Evolutionary conservation across 2,888 invertebrate genomes (phyloP).

Genomic region (Chalcosyrphus nemorum): DNA sequence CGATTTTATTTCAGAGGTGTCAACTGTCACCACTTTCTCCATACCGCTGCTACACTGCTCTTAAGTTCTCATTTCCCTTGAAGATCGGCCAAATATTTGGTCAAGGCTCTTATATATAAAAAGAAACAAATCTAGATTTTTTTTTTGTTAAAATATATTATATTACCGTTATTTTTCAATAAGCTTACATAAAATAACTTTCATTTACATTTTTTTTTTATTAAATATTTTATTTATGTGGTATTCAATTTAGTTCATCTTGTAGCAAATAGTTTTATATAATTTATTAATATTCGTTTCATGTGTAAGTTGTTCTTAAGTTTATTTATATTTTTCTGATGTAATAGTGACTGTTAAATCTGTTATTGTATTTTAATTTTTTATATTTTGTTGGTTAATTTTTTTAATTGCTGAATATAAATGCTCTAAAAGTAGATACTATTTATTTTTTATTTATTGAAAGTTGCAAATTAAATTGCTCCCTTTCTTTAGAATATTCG

Average conservation of each 20-base stretch:
- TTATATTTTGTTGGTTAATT: background rate
- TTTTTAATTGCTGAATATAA: slow-evolving; percentile 13
- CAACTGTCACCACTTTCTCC: too few species aligned
- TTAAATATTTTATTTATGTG: background rate
- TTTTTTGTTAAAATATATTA: slow-evolving; percentile 58
- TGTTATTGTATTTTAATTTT: background rate
- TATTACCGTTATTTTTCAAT: slow-evolving; percentile 45
- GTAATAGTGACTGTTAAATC: slow-evolving; percentile 36
- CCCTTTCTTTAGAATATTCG: slow-evolving; percentile 47
- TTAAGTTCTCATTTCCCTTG: too few species aligned
- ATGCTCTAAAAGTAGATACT: slow-evolving; percentile 11
- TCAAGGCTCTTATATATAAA: too few species aligned
- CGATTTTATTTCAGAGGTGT: too few species aligned
- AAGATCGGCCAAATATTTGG: too few species aligned
- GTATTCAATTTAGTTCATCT: background rate
- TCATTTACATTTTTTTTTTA: slow-evolving; percentile 38
- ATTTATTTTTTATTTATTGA: slow-evolving; percentile 10
- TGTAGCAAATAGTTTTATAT: slow-evolving; percentile 45
- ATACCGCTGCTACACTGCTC: too few species aligned
- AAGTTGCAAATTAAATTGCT: slow-evolving; percentile 12
- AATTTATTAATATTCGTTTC: slow-evolving; percentile 11
- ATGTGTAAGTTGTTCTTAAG: background rate
- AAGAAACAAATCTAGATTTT: too few species aligned
- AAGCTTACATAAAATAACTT: slow-evolving; percentile 55
- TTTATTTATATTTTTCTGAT: slow-evolving; percentile 1